Percentiles rank a stretch among this genome's conserved stretches.
Conservation (phyloP, 1,140 invertebrate species). For the Melitaea cinxia region DNA sequence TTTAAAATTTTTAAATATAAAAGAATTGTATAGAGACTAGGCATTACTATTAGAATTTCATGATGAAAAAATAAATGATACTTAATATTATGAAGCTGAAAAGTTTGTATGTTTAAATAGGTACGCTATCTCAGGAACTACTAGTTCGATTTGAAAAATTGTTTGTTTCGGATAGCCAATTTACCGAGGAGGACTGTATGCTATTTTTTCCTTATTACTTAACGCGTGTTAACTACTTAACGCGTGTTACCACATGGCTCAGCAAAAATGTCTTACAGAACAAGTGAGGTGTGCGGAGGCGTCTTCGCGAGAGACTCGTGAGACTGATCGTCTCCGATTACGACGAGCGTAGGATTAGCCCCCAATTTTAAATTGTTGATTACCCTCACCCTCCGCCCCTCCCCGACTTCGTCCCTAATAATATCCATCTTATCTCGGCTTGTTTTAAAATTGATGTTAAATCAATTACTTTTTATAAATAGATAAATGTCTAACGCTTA, state of each 20-base stretch:
- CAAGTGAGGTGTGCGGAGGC: constrained; percentile 18
- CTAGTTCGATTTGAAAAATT: no score
- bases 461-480: neutral
- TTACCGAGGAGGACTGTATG: no score
- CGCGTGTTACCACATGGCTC: no score
- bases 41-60: neutral
- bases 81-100: no score
- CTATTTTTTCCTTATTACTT: no score
- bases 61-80: neutral
- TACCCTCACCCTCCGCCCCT: constrained; percentile 24
- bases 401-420: neutral
- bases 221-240: no score
- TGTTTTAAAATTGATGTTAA: constrained; percentile 4
- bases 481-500: no score
- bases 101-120: neutral
- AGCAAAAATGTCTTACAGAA: neutral
- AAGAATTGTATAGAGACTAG: no score
- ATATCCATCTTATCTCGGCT: constrained; percentile 2
- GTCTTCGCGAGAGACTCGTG: constrained; percentile 34
- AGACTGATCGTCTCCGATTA: constrained; percentile 67
- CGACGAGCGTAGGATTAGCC: constrained; percentile 59
- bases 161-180: no score
- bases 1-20: no score
- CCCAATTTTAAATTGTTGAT: constrained; percentile 77
- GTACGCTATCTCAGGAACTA: no score